A percentile compares a stretch with the other conserved stretches of the same genome.
Evolutionary conservation across 1,140 invertebrate species (phyloP).

Genomic region (Mamestra configurata): DNA sequence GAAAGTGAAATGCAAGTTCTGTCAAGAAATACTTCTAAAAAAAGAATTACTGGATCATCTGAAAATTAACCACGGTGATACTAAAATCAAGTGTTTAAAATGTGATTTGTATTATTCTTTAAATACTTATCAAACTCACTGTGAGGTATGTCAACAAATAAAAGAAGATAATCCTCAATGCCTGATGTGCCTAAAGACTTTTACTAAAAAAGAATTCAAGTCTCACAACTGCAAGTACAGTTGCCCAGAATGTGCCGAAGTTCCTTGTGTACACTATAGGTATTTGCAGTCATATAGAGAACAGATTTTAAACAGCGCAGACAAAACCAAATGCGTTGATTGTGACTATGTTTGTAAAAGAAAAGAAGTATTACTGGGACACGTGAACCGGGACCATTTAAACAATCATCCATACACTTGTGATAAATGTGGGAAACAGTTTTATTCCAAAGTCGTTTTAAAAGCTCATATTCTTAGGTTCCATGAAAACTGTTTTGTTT

Average conservation of each 20-base stretch:
- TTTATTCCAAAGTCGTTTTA: constrained; percentile 57
- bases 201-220: constrained; percentile 52
- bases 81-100: not conserved
- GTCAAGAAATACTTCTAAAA: not conserved
- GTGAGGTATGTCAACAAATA: not conserved
- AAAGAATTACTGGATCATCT: constrained; percentile 1
- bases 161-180: constrained; percentile 36
- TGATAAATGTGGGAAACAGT: constrained; percentile 57
- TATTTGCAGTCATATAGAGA: constrained; percentile 61
- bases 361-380: constrained; percentile 54
- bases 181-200: constrained; percentile 56
- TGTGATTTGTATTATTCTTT: constrained; percentile 4
- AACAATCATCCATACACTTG: constrained; percentile 59
- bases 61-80: not conserved
- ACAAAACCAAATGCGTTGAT: constrained; percentile 57
- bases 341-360: constrained; percentile 61
- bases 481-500: constrained; percentile 55
- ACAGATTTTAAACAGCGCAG: constrained; percentile 50
- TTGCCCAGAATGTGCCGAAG: constrained; percentile 59
- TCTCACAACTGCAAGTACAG: constrained; percentile 60
- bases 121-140: not conserved
- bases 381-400: constrained; percentile 61
- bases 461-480: constrained; percentile 56
- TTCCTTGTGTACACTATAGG: constrained; percentile 62
- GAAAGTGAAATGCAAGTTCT: constrained; percentile 18